Evolutionary conservation across 2,797 vertebrate genomes (phyloP), one percentile per base, ranked within the genome.

Genomic region (Microchirus variegatus): DNA sequence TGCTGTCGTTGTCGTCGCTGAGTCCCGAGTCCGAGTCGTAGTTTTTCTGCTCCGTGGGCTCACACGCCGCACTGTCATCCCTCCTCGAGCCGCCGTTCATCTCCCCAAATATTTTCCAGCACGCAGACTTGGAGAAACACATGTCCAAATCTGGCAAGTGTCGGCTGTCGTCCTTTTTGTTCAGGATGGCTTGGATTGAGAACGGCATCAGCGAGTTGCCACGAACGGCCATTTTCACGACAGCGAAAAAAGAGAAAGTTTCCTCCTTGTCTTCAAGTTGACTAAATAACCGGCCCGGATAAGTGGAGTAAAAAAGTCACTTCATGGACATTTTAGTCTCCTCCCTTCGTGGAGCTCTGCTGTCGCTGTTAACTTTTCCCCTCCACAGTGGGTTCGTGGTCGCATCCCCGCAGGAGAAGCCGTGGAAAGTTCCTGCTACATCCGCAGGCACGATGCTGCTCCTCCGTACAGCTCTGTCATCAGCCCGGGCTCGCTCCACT

Each of bases 121-220:
- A 96, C 58, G 91, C 82, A 14, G 90, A 86, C 69, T 93, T 93
- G 35, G 92, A 90, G 74, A 94, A 92, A 61, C 96, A 95, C 76
- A 94, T 85, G 82, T 93, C 93, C 89, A 95, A 70, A 53, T 91
- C 91, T 55, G 90, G 87, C 60, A 94, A 83, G 72, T 90, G 92
- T 60, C 91, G 67, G 43, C 80, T 88, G 57, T 95, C 93, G 79
- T 97, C 96, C 84, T 96, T 98, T 85, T 94, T 95, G 91, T 96
- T 96, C 68, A 99, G 92, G 85, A 99, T 98, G 69, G 96, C 96
- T 87, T 99, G 97, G 89, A 99, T 99, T 49, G 96, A 98, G 87
- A 99, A 99, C 31, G 96, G 95, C 92, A 96, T 96, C 82, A 97
- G 90, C 75, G 95, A 90, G 90, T 84, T 89, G 80, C 93, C 91